A percentile compares a stretch with the other conserved stretches of the same genome.
Conservation (phyloP, 2,113 vertebrate species). For the Brienomyrus brachyistius region DNA sequence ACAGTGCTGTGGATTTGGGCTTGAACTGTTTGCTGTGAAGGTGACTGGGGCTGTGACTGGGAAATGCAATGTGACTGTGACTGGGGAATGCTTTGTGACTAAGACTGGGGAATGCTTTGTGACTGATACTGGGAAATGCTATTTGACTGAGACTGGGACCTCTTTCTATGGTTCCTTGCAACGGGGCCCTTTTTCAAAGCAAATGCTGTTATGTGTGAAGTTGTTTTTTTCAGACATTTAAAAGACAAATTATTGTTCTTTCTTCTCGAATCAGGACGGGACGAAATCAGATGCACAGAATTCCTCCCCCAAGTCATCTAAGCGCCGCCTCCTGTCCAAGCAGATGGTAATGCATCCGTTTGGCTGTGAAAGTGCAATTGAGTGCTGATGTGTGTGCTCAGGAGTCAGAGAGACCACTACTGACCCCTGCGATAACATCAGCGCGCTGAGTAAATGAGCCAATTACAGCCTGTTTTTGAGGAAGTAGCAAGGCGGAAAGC, state of each 20-base stretch:
- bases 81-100: neutral
- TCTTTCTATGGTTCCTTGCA: neutral
- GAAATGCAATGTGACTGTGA: too few species aligned
- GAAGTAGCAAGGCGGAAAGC: neutral
- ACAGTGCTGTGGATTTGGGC: neutral
- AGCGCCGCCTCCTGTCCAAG: constrained; percentile 16
- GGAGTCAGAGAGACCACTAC: neutral
- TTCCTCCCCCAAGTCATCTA: constrained; percentile 24
- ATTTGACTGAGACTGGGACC: neutral
- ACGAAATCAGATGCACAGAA: constrained; percentile 17
- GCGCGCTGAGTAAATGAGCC: neutral
- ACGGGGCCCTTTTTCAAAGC: neutral
- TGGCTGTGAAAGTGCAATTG: neutral
- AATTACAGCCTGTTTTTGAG: neutral
- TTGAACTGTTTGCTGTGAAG: neutral
- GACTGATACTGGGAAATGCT: neutral
- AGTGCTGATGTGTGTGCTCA: neutral
- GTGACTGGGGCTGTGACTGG: neutral
- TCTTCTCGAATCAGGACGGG: constrained; percentile 25
- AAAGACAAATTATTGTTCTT: neutral
- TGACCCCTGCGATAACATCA: neutral
- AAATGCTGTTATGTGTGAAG: neutral
- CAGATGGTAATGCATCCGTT: constrained; percentile 23
- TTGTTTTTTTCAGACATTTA: neutral
- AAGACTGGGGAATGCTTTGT: too few species aligned